Evolutionary conservation across 2,888 invertebrate genomes (phyloP), one percentile per base, ranked within the genome.

Genomic region (Axea sp.): DNA sequence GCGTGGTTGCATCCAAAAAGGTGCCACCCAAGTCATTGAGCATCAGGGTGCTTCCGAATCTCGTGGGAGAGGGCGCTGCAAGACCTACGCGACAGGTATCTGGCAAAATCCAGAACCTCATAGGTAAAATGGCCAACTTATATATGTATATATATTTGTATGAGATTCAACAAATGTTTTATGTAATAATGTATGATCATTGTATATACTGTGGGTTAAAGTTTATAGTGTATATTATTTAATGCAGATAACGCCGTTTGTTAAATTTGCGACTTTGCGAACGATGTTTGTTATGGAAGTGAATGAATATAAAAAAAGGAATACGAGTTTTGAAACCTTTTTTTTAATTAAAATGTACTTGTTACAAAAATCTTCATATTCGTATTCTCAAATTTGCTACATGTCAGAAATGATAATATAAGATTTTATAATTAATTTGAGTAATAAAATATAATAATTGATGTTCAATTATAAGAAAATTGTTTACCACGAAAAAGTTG

Each of bases 101-200:
- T 0, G 83, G 82, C 0, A 87, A 87, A 55, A 87, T 87, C 12
- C 81, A 83, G 24, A 81, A 85, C 57, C 53, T 87, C 3, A 83
- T 84, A 83, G 86, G 84, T 0, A 85, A 83, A 71, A 84, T 87
- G 82, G 82, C 84, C 0, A 84, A 84, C 41, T 67, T 87, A n/a
- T 33, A 30, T 12, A 28, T 28, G 17, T 41, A 30, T 49, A 49
- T 49, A 59, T 45, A 35, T 45, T 45, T 45, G 35, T 59, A 62
- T 47, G 14, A 31, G 12, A 53, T 24, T 49, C 57, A 59, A 49
- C 35, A 39, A 45, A 35, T 12, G 30, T 24, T 49, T n/a, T n/a
- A 35, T n/a, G 9, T 35, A 19, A 59, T 43, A 28, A 31, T 55
- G 8, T 30, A 41, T 33, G 11, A 5, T n/a, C 9, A 26, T 19